Base-by-base conservation (phyloP, 2,113 vertebrate genomes). In the Stigmatopora argus region DNA sequence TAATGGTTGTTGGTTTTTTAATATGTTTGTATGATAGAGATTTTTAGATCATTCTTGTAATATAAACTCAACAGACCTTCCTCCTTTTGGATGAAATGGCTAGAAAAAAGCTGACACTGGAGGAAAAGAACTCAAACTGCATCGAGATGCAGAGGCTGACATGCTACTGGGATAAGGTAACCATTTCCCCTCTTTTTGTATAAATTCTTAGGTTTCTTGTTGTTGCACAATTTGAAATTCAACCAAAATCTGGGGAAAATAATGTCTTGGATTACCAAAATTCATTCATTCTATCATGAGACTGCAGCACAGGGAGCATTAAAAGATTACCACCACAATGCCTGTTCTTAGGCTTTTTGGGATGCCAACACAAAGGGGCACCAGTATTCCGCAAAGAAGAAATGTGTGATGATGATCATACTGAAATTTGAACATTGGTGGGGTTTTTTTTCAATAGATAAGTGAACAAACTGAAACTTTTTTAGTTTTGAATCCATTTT, bases 141-240 rank as follows among this genome's bases (percentile, higher is more conserved):
- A 64, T 94, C 59, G 78, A 89, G 49, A 78, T 92, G 49, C 83
- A 92, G 51, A 88, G 92, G 75, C 65, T 94, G 71, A 89, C 89
- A 23, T 93, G 93, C 79, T 91, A 85, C 78, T 94, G 93, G 93
- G 91, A 94, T 76, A 91, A 91, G 91, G 93, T 76, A 48, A 67
- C 4, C 15, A 13, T 46, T 31, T 23, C 23, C 0, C 7, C 26
- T 31, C 13, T 7, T 1, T 12, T 5, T 63, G 15, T 26, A n/a
- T 47, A 9, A 47, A 9, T 10, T 26, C 21, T 23, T 13, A 53
- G 21, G 21, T 19, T 14, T n/a, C 7, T 18, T 7, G 19, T 21
- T 21, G 46, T 21, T 11, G 5, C 1, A 35, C 31, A 35, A 41
- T 59, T 38, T 38, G 4, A 59, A 17, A n/a, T 35, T 38, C 26